A percentile compares a stretch with the other conserved stretches of the same genome.
Conservation (phyloP, 1,140 invertebrate genomes). For the Lordiphosa collinella region DNA sequence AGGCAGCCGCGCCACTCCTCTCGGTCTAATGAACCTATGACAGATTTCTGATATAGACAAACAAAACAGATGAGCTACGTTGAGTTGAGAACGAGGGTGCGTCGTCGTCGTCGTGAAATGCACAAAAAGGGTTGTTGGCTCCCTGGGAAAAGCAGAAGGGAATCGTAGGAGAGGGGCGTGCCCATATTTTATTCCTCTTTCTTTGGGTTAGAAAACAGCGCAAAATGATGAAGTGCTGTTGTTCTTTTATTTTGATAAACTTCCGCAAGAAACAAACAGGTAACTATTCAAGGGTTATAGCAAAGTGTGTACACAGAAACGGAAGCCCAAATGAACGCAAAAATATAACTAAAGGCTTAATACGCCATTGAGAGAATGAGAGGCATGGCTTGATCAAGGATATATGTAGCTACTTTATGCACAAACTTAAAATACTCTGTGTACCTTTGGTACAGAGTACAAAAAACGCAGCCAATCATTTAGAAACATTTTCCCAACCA, state of each 20-base stretch:
- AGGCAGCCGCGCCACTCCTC: slow-evolving; percentile 5
- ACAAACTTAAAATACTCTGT: no score
- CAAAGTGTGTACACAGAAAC: neutral
- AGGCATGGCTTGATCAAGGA: no score
- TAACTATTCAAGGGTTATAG: neutral
- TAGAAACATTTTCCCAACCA: no score
- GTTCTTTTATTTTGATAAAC: slow-evolving; percentile 1
- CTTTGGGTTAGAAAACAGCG: slow-evolving; percentile 39
- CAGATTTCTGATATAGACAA: slow-evolving; percentile 42
- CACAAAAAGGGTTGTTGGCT: slow-evolving; percentile 23
- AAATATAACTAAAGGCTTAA: neutral
- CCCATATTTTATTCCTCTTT: slow-evolving; percentile 11
- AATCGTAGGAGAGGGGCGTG: slow-evolving; percentile 4
- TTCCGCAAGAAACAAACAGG: slow-evolving; percentile 1
- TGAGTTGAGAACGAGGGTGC: slow-evolving; percentile 11
- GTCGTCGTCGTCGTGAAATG: neutral
- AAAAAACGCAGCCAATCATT: no score
- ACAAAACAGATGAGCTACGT: slow-evolving; percentile 8
- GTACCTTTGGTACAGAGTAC: no score
- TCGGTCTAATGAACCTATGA: slow-evolving; percentile 6
- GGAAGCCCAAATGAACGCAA: neutral
- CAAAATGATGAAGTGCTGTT: neutral
- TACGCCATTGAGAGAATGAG: no score
- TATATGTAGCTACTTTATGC: no score
- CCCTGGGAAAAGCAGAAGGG: neutral